Conservation (phyloP, 2,888 invertebrate genomes). For the Mystacides longicornis region DNA sequence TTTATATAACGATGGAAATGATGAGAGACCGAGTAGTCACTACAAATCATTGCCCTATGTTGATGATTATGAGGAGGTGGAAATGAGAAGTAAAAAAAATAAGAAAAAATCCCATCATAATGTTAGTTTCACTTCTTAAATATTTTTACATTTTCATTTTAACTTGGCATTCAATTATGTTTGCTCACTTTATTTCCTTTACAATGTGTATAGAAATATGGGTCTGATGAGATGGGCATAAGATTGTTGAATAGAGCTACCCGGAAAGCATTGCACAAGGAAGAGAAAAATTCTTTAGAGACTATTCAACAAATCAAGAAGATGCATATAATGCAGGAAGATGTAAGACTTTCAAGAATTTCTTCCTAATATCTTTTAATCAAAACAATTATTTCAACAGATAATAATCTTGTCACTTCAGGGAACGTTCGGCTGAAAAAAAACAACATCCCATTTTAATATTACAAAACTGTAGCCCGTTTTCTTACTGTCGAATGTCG, state of each 20-base stretch:
- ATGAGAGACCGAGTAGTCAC: background rate
- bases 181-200: too few species aligned
- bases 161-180: background rate
- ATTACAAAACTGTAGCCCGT: too few species aligned
- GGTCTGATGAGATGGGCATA: background rate
- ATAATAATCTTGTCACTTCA: too few species aligned
- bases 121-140: conserved; percentile 4
- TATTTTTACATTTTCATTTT: background rate
- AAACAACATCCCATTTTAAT: too few species aligned
- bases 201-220: conserved; percentile 11
- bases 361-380: too few species aligned
- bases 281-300: conserved; percentile 15
- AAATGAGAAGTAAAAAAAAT: background rate
- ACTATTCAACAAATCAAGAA: conserved; percentile 17
- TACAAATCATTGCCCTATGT: background rate
- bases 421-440: too few species aligned
- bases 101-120: conserved; percentile 6
- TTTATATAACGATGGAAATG: background rate
- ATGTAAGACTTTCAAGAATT: too few species aligned
- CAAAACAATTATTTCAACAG: too few species aligned
- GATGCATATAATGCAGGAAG: conserved; percentile 4
- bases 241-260: conserved; percentile 13
- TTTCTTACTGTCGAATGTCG: too few species aligned
- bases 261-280: conserved; percentile 12
- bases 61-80: conserved; percentile 3